Evolutionary conservation across 2,113 vertebrate genomes (phyloP).

Genomic region (Tenebrosternarchus preto): DNA sequence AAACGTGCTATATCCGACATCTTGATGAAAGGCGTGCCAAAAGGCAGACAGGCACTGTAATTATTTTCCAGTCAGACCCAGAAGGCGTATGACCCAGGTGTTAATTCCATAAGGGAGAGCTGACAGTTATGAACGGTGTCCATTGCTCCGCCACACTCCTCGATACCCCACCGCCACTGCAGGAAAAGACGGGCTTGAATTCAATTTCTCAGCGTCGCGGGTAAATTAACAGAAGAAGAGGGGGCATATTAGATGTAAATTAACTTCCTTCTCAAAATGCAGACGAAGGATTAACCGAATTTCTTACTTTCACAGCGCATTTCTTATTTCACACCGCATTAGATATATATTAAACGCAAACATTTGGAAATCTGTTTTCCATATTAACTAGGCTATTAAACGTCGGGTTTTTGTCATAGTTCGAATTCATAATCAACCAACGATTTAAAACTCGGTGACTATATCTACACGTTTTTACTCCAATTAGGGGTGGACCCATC

Average conservation of each 20-base stretch:
- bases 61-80: constrained; percentile 42
- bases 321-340: too few relatives aligned
- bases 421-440: too few relatives aligned
- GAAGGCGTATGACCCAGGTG: constrained; percentile 45
- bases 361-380: too few relatives aligned
- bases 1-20: background rate
- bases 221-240: constrained; percentile 41
- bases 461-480: constrained; percentile 30
- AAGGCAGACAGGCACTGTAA: constrained; percentile 41
- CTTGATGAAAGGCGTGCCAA: constrained; percentile 20
- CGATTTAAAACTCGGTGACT: background rate
- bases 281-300: constrained; percentile 16
- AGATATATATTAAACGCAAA: too few relatives aligned
- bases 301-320: background rate
- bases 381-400: too few relatives aligned
- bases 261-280: constrained; percentile 23
- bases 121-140: constrained; percentile 51
- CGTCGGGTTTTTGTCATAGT: background rate
- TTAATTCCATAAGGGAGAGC: constrained; percentile 13
- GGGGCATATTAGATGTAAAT: constrained; percentile 37
- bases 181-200: constrained; percentile 29
- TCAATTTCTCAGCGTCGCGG: constrained; percentile 36
- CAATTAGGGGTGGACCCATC: constrained; percentile 72
- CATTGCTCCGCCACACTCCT: background rate
- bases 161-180: background rate